Evolutionary conservation across 2,888 invertebrate genomes (phyloP).

Genomic region (Lasioglossum vierecki): DNA sequence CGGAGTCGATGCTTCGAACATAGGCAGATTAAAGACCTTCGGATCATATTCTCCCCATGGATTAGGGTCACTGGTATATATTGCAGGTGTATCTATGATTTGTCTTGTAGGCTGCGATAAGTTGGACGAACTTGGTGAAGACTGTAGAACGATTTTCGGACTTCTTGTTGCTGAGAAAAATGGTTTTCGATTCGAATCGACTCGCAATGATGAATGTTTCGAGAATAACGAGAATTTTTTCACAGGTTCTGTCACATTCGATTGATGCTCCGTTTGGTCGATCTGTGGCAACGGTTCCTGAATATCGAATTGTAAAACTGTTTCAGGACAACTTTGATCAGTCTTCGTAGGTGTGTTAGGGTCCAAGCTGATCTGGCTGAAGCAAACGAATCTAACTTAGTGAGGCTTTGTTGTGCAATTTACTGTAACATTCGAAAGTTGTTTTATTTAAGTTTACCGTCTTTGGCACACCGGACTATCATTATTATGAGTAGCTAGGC

Average conservation of each 20-base stretch:
- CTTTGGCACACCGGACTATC: slow-evolving; percentile 75
- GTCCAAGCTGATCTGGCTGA: slow-evolving; percentile 82
- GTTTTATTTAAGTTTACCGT: slow-evolving; percentile 74
- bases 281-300: slow-evolving; percentile 61
- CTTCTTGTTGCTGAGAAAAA: slow-evolving; percentile 72
- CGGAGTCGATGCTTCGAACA: slow-evolving; percentile 21
- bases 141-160: slow-evolving; percentile 72
- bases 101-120: slow-evolving; percentile 64
- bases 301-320: slow-evolving; percentile 79
- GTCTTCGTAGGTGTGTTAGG: slow-evolving; percentile 76
- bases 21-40: slow-evolving; percentile 39
- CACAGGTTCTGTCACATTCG: slow-evolving; percentile 71
- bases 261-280: slow-evolving; percentile 64
- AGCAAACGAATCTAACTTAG: slow-evolving; percentile 81
- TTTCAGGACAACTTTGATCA: slow-evolving; percentile 78
- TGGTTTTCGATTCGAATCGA: slow-evolving; percentile 73
- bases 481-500: slow-evolving; percentile 69
- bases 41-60: slow-evolving; percentile 63
- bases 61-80: background rate
- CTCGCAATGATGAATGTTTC: slow-evolving; percentile 63
- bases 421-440: background rate
- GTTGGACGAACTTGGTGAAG: slow-evolving; percentile 81
- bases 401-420: slow-evolving; percentile 43
- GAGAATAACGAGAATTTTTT: slow-evolving; percentile 70
- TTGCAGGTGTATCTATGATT: slow-evolving; percentile 35